Base-by-base conservation (phyloP, 2,113 vertebrate genomes). In the Platysteira castanea region DNA sequence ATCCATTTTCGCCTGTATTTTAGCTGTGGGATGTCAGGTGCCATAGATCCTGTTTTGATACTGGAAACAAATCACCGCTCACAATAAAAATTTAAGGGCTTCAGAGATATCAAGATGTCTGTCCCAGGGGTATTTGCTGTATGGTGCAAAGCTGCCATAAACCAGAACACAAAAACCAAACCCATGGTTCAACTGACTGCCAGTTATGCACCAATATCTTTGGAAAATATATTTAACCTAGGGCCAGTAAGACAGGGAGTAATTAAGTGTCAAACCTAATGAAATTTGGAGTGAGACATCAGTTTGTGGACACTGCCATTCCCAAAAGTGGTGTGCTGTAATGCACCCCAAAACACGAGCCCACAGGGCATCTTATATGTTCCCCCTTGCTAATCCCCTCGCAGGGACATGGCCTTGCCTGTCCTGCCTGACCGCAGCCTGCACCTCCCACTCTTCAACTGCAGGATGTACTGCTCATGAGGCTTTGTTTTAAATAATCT, bases 381-480 rank as follows among this genome's bases (percentile, higher is more conserved):
- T 63, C 5, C 39, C 8, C 9, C 8, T 68, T 0, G 0, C 35
- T 60, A 1, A 2, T 46, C 22, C 64, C 9, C 21, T 77, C 6
- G 1, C 5, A 4, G 26, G 26, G 9, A 21, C 19, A 0, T 3
- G 5, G 59, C 18, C 22, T 47, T 0, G 0, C 35, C 60, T 63
- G 23, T 79, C 61, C 52, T 52, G 42, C 56, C 41, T 12, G 7
- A 20, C 53, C 0, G 0, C 19, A 46, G 78, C 44, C 35, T 60
- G 28, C 31, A 61, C 22, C 46, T 76, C 27, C 14, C 16, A 3
- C 30, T 13, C 65, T 64, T 73, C 50, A 12, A 2, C 0, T 5
- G 5, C 31, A 64, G 35, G 27, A 19, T 59, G 23, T 24, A 64
- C 26, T 28, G 53, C 41, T 59, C 15, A 13, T 37, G 30, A 47